Evolutionary conservation across 2,888 invertebrate genomes (phyloP).

Genomic region (Lycaena phlaeas): DNA sequence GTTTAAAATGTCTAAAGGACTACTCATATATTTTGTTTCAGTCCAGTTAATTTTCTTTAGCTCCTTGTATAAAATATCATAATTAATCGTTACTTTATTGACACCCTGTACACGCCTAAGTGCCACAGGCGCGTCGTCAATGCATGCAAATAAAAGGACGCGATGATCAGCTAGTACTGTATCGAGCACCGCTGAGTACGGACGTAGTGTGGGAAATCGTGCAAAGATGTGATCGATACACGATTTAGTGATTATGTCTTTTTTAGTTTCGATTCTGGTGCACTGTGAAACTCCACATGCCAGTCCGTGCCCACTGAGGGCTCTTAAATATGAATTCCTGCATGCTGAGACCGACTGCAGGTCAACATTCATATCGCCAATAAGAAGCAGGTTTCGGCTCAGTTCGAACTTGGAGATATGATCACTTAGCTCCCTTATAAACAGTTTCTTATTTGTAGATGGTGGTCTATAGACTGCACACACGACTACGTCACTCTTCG

Average conservation of each 20-base stretch:
- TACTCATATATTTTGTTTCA: background rate
- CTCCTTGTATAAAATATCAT: too few species aligned
- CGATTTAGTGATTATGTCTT: conserved; percentile 10
- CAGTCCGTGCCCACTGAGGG: conserved; percentile 9
- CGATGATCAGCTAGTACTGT: conserved; percentile 14
- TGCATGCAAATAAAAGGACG: background rate
- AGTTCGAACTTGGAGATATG: background rate
- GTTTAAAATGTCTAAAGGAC: background rate
- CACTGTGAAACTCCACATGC: conserved; percentile 12
- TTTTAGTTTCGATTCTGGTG: conserved; percentile 13
- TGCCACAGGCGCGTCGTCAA: background rate
- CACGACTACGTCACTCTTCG: background rate
- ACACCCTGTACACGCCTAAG: background rate
- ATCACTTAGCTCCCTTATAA: conserved; percentile 12
- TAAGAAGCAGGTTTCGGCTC: conserved; percentile 7
- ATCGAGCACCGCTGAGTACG: conserved; percentile 16
- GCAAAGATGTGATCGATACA: conserved; percentile 18
- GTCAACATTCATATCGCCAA: conserved; percentile 15
- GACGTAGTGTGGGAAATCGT: conserved; percentile 11
- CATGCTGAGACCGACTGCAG: conserved; percentile 1
- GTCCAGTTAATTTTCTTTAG: background rate
- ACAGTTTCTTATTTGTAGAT: conserved; percentile 12
- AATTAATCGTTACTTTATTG: too few species aligned
- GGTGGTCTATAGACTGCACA: conserved; percentile 17
- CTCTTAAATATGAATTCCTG: background rate